Evolutionary conservation across 2,797 vertebrate genomes (phyloP), one percentile per base, ranked within the genome.

Genomic region (Knipowitschia caucasica): DNA sequence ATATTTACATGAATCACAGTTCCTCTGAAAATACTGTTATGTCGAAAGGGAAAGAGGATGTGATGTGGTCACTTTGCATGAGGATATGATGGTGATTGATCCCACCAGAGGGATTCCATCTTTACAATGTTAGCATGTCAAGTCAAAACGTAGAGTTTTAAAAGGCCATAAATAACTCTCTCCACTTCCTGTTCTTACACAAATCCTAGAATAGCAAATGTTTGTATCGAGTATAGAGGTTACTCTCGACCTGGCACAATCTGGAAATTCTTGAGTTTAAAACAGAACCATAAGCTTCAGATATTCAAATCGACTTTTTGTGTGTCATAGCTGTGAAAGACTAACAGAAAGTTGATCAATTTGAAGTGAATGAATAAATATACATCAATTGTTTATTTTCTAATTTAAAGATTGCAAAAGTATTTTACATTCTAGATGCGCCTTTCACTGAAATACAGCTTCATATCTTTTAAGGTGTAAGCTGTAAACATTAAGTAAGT

Each of bases 41-140:
- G 62, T 27, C 42, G 53, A 80, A 80, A 71, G 18, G 24, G 6
- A 58, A 70, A 49, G 53, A 53, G 75, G 67, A 78, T 62, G 26
- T 73, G 29, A 62, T 62, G 54, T 46, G n/a, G 51, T 55, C 0
- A 42, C 12, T 25, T 3, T 10, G 26, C 5, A 5, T 29, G 17
- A 14, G 20, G 53, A 2, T 47, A 21, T 17, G 33, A 50, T 20
- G 7, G 12, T 8, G 23, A 21, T 23, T 23, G 14, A 20, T 7
- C 23, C 15, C 6, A 36, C 1, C 17, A 5, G 14, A 11, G 26
- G 1, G 17, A 31, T 18, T 47, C 45, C 27, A 18, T 20, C 30
- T 47, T 31, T 7, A 47, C 27, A 30, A 47, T n/a, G n/a, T n/a
- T n/a, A n/a, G n/a, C n/a, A n/a, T n/a, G n/a, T n/a, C n/a, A n/a